Conservation (phyloP, 2,888 invertebrate genomes). For the Busseola fusca region DNA sequence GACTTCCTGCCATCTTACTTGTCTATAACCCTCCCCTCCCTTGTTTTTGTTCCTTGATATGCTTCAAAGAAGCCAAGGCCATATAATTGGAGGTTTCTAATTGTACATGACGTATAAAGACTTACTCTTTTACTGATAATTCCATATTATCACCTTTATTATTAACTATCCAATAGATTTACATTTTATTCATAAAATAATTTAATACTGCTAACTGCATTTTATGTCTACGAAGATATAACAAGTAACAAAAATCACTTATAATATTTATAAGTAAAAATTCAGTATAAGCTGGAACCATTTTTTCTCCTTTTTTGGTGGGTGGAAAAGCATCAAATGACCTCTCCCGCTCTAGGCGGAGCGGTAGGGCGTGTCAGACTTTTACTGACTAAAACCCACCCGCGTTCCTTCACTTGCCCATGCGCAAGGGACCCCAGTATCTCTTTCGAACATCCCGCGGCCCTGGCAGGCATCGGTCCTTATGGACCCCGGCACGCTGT, state of each 20-base stretch:
- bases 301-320: too few species aligned
- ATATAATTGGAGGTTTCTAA: not conserved
- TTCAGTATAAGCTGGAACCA: too few species aligned
- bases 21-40: not conserved
- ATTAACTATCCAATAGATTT: conserved; percentile 34
- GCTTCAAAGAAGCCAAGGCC: not conserved
- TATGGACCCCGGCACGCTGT: too few species aligned
- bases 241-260: conserved; percentile 10
- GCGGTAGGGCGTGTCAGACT: too few species aligned
- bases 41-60: too few species aligned
- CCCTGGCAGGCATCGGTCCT: too few species aligned
- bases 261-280: not conserved
- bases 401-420: too few species aligned
- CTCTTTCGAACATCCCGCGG: too few species aligned
- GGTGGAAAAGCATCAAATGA: too few species aligned
- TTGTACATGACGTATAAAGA: not conserved
- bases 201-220: conserved; percentile 41
- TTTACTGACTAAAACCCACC: too few species aligned
- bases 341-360: too few species aligned
- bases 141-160: conserved; percentile 34
- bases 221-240: conserved; percentile 26
- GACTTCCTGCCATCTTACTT: not conserved
- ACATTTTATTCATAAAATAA: conserved; percentile 27
- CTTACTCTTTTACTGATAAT: not conserved
- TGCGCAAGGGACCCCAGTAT: too few species aligned